phyloP scores from a whole-genome alignment of 2,113 vertebrate genomes.

The Salvelinus alpinus region DNA sequence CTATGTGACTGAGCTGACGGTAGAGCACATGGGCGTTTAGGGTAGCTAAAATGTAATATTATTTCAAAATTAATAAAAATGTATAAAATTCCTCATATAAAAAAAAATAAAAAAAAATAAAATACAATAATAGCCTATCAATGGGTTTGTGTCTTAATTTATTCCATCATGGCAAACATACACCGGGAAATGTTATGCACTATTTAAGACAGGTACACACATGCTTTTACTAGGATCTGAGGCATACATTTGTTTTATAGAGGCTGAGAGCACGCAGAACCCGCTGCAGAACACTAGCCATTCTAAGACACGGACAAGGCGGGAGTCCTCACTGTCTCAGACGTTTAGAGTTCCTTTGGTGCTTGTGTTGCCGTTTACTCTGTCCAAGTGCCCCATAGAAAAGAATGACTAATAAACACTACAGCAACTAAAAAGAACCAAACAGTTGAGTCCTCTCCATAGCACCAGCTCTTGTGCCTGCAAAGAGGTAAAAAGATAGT shows the following conservation, averaged over 20 bases:
- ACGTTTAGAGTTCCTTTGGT: conserved; percentile 82
- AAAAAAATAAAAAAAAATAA: no score
- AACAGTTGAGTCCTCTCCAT: conserved; percentile 84
- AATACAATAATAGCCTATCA: neutral
- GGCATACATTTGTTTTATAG: neutral
- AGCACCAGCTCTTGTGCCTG: conserved; percentile 87
- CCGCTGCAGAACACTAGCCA: neutral
- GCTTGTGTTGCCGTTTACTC: conserved; percentile 91
- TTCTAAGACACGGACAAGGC: conserved; percentile 14
- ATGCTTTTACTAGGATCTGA: neutral
- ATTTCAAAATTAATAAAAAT: no score
- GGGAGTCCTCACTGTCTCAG: conserved; percentile 60
- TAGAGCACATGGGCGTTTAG: neutral
- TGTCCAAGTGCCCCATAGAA: conserved; percentile 84
- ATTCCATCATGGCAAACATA: neutral
- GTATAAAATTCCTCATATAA: no score
- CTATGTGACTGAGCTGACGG: no score
- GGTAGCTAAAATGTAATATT: neutral
- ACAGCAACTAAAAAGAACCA: neutral
- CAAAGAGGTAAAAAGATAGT: conserved; percentile 86
- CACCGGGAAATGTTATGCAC: neutral
- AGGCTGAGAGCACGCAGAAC: neutral
- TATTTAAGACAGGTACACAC: neutral
- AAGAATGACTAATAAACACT: conserved; percentile 85
- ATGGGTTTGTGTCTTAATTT: neutral